A percentile compares a stretch with the other conserved stretches of the same genome.
phyloP scores from a whole-genome alignment of 2,113 vertebrate genomes.

The Nansenia antarctica region DNA sequence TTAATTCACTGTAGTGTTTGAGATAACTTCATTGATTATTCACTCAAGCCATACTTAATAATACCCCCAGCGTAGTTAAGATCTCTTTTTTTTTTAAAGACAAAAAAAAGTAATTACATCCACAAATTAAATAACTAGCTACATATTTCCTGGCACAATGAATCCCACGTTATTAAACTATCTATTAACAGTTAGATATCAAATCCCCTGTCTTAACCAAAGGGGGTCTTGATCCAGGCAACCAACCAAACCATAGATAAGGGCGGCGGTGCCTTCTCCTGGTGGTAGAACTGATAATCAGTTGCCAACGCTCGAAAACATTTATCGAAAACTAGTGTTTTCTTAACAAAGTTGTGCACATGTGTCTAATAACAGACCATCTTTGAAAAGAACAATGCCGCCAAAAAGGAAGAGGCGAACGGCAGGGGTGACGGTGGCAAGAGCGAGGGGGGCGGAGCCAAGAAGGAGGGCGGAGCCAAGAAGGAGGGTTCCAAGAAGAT shows the following conservation, averaged over 20 bases:
- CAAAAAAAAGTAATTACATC: too few relatives aligned
- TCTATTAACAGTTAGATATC: too few relatives aligned
- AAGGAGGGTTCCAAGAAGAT: slow-evolving; percentile 89
- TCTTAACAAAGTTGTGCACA: slow-evolving; percentile 13
- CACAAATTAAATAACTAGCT: too few relatives aligned
- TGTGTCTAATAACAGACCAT: slow-evolving; percentile 75
- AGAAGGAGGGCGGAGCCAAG: slow-evolving; percentile 72
- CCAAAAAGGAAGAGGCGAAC: slow-evolving; percentile 88
- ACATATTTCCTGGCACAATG: too few relatives aligned
- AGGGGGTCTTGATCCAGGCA: not conserved
- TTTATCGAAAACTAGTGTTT: slow-evolving; percentile 1
- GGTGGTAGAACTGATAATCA: not conserved
- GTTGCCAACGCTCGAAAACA: not conserved
- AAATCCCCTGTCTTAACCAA: not conserved
- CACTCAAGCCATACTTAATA: too few relatives aligned
- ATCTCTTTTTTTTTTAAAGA: too few relatives aligned
- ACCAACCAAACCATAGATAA: not conserved
- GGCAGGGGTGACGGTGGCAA: slow-evolving; percentile 68
- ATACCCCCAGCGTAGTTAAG: too few relatives aligned
- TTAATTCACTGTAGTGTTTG: too few relatives aligned
- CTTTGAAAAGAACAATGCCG: slow-evolving; percentile 86
- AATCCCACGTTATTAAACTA: too few relatives aligned
- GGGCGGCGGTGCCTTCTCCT: not conserved
- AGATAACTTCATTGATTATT: too few relatives aligned
- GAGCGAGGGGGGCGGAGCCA: slow-evolving; percentile 64